These are phyloP conservation scores for Ovis canadensis DNA, from an alignment of 2,113 vertebrate species.

Conservation along the genomic window DNA sequence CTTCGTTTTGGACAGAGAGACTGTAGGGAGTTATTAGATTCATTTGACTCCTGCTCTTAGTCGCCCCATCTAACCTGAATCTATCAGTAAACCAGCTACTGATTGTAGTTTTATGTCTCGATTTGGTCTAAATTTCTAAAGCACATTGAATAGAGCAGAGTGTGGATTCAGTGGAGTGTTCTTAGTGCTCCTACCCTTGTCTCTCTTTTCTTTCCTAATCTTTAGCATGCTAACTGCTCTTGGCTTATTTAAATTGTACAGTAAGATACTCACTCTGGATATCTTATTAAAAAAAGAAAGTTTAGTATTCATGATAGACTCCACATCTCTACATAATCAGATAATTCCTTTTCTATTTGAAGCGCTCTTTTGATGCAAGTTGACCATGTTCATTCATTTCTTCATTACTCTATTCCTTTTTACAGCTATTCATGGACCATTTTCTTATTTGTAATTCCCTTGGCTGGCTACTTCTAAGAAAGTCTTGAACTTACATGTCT, in stretches of 20 bases:
- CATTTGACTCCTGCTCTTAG: background rate
- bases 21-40: too few species aligned
- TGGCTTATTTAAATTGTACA: background rate
- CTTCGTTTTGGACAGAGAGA: background rate
- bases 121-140: background rate
- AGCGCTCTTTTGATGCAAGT: background rate
- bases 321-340: background rate
- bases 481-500: background rate
- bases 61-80: accelerated
- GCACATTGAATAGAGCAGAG: background rate
- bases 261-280: background rate
- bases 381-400: background rate
- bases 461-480: background rate
- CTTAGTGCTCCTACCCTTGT: background rate
- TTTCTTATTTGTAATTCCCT: background rate
- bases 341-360: background rate
- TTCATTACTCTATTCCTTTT: background rate
- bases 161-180: background rate
- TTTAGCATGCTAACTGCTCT: background rate
- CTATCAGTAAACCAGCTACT: background rate
- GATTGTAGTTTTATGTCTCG: background rate
- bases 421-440: background rate
- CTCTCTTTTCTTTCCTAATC: background rate
- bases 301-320: background rate
- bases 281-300: background rate